Evolutionary conservation across 2,888 invertebrate genomes (phyloP), one percentile per base, ranked within the genome.

Genomic region (Adelognathus sp.): DNA sequence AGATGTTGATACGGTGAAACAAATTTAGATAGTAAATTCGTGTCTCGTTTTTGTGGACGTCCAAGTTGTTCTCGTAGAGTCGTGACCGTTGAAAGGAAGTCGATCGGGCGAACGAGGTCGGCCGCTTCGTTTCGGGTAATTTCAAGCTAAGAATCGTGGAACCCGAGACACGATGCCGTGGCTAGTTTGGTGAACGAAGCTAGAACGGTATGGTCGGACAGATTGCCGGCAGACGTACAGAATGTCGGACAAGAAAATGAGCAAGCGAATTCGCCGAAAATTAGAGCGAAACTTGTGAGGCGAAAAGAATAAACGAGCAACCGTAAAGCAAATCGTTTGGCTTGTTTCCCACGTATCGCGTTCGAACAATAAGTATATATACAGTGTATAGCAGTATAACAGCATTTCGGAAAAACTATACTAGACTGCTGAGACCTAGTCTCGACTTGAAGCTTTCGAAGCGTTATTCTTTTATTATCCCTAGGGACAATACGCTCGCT

Each of bases 221-320:
- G 72, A 56, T 58, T 50, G 44, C 33, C 60, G 50, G 24, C 50
- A 29, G 39, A 72, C 72, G 46, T 21, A 33, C 16, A 31, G 39
- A 63, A 21, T 52, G 50, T 11, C 50, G 4, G 6, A 63, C 64
- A 18, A 44, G 60, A 50, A 67, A 66, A 67, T 54, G 67, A 67
- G 67, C 54, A 41, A 69, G n/a, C 66, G 58, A 72, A 69, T n/a
- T 66, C 72, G 50, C 60, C n/a, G n/a, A 71, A 80, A 80, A 81
- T 81, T 78, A 71, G 80, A 81, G 76, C 70, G 67, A 80, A 81
- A 80, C 80, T 80, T 78, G 36, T 72, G 66, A 72, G 67, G 73
- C 74, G 79, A 79, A 76, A 76, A 72, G 66, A 70, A 50, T n/a
- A 50, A 78, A 81, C 72, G 80, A 73, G 75, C 72, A 50, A 46